Conservation (phyloP, 2,113 vertebrate species). For the Pongo abelii region DNA sequence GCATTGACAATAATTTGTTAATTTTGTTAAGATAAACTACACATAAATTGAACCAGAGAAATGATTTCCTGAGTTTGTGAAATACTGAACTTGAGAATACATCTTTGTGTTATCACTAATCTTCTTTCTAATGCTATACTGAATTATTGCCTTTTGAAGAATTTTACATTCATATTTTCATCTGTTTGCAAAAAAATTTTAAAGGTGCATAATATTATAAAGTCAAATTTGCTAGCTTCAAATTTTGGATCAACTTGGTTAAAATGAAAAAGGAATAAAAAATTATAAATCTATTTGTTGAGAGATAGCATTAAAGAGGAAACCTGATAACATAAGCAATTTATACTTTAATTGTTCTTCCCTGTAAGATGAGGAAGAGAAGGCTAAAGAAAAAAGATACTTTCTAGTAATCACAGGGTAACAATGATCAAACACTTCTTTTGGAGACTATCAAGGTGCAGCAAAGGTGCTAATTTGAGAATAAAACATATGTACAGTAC, state of each 20-base stretch:
- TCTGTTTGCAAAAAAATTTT: neutral
- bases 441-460: neutral
- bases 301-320: neutral
- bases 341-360: neutral
- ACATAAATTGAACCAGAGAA: neutral
- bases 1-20: neutral
- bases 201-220: neutral
- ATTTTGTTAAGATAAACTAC: neutral
- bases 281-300: neutral
- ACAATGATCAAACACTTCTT: neutral
- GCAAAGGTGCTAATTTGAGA: neutral
- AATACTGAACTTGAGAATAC: neutral
- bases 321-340: neutral
- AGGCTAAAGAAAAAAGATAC: neutral
- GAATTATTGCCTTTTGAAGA: neutral
- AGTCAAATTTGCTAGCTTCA: neutral
- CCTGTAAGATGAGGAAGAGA: neutral
- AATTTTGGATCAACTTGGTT: neutral
- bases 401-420: neutral
- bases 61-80: neutral
- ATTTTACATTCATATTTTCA: neutral
- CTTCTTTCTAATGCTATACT: neutral
- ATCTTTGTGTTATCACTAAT: neutral
- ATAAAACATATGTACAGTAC: neutral
- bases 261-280: neutral